Conservation (phyloP, 2,888 invertebrate genomes). For the Spodoptera littoralis region DNA sequence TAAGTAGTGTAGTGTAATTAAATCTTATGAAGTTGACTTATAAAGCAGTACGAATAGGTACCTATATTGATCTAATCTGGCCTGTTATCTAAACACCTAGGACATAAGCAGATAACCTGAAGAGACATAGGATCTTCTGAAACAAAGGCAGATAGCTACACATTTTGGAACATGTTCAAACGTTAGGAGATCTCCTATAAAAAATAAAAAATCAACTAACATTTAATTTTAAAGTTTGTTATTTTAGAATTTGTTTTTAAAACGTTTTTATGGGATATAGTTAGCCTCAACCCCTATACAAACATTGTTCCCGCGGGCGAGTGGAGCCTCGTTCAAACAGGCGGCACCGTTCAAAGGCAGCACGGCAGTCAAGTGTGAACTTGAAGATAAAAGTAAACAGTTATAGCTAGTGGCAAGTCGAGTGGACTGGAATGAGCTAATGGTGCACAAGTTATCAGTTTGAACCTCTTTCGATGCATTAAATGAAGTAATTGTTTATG, state of each 20-base stretch:
- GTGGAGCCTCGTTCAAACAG: conserved; percentile 31
- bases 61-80: no score
- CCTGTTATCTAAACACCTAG: no score
- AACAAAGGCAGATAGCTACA: no score
- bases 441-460: conserved; percentile 1
- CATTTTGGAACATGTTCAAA: no score
- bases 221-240: no score
- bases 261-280: conserved; percentile 4
- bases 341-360: conserved; percentile 37
- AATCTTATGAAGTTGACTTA: no score
- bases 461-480: conserved; percentile 1
- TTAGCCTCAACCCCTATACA: conserved; percentile 26
- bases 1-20: no score
- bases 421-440: conserved; percentile 17
- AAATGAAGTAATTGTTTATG: not conserved
- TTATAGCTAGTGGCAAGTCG: conserved; percentile 40
- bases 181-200: no score
- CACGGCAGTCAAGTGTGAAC: conserved; percentile 45
- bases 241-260: conserved; percentile 1
- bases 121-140: no score
- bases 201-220: no score
- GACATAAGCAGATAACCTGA: no score
- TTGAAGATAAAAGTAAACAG: conserved; percentile 41
- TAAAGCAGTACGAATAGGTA: no score
- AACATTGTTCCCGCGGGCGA: conserved; percentile 29